Percentiles rank a stretch among this genome's conserved stretches.
phyloP scores from a whole-genome alignment of 2,113 vertebrate species.

The Anoura caudifer region DNA sequence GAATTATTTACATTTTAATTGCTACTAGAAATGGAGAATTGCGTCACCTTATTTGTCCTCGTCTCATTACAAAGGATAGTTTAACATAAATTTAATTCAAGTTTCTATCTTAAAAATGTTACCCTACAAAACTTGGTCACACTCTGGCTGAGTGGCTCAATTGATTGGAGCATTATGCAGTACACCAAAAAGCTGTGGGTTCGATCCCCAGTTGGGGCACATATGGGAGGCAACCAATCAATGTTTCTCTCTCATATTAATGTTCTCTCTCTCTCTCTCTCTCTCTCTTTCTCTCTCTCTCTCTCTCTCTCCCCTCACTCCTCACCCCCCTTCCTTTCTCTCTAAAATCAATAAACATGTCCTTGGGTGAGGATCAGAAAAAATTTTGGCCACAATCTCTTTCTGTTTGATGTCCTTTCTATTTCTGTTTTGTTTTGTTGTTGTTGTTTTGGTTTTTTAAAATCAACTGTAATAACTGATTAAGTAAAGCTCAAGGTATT shows the following conservation, averaged over 20 bases:
- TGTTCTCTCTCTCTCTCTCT: too few species aligned
- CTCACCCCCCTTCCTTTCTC: too few species aligned
- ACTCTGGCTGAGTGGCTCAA: background rate
- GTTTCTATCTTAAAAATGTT: background rate
- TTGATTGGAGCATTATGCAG: too few species aligned
- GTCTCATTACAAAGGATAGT: background rate
- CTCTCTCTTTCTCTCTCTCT: too few species aligned
- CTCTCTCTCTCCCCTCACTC: too few species aligned
- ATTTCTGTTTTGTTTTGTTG: background rate
- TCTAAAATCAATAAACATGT: too few species aligned
- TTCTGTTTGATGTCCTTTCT: background rate
- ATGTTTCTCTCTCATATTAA: too few species aligned
- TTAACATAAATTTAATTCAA: slow-evolving; percentile 4
- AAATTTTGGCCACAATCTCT: background rate
- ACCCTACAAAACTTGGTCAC: background rate
- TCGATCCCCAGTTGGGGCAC: too few species aligned
- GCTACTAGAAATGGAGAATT: background rate
- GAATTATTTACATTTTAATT: slow-evolving; percentile 41
- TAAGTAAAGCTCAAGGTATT: background rate
- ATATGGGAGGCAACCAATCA: too few species aligned
- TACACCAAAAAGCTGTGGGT: too few species aligned
- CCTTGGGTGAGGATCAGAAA: too few species aligned
- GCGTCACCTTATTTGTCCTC: background rate
- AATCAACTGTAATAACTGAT: background rate
- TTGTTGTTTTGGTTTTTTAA: background rate